A percentile compares a stretch with the other conserved stretches of the same genome.
phyloP scores from a whole-genome alignment of 2,888 invertebrate genomes.

The Caenorhabditis angaria region DNA sequence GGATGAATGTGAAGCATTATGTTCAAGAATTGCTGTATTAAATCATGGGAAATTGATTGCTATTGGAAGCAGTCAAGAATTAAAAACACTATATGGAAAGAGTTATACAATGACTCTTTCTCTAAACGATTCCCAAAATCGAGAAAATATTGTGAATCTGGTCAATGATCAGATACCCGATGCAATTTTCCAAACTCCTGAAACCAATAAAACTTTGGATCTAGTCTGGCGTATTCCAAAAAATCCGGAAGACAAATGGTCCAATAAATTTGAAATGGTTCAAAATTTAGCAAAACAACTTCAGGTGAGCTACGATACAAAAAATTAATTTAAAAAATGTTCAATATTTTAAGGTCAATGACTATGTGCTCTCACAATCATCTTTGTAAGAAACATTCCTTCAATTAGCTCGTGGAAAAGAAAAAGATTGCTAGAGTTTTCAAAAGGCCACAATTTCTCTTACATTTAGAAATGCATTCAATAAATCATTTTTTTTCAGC shows the following conservation, averaged over 20 bases:
- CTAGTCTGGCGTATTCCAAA: slow-evolving; percentile 59
- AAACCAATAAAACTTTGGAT: slow-evolving; percentile 41
- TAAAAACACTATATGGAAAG: slow-evolving; percentile 66
- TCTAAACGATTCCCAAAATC: slow-evolving; percentile 12
- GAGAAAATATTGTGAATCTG: slow-evolving; percentile 15
- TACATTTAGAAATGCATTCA: no score
- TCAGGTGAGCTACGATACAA: not conserved
- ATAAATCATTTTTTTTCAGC: no score
- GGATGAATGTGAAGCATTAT: slow-evolving; percentile 70
- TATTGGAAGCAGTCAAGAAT: slow-evolving; percentile 65
- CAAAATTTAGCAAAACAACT: slow-evolving; percentile 50
- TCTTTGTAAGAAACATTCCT: slow-evolving; percentile 69
- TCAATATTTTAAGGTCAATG: slow-evolving; percentile 47
- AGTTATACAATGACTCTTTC: slow-evolving; percentile 56
- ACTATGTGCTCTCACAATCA: slow-evolving; percentile 67
- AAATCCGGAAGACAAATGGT: slow-evolving; percentile 53
- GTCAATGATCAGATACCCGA: slow-evolving; percentile 22
- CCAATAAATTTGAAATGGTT: slow-evolving; percentile 55
- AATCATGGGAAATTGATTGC: slow-evolving; percentile 65
- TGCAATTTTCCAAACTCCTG: slow-evolving; percentile 37
- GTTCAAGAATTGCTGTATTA: slow-evolving; percentile 68
- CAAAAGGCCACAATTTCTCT: no score
- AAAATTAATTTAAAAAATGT: no score
- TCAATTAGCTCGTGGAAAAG: slow-evolving; percentile 39
- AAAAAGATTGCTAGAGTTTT: slow-evolving; percentile 11